Percentiles rank a stretch among this genome's conserved stretches.
These are phyloP conservation scores for Stenodema calcarata DNA, from an alignment of 2,888 invertebrate species.

Conservation along the genomic window DNA sequence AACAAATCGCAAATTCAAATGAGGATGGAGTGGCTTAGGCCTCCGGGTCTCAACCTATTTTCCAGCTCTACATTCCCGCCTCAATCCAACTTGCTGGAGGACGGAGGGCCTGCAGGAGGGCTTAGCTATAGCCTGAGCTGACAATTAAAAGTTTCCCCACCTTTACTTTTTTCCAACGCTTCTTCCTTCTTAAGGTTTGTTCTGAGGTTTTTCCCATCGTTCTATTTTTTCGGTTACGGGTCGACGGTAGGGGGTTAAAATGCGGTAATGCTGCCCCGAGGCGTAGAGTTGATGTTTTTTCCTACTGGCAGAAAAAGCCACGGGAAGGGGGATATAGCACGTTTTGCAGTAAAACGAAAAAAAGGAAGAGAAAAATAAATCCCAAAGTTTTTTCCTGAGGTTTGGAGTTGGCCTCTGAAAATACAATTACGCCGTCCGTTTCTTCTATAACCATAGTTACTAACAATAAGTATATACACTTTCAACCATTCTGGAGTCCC, in stretches of 20 bases:
- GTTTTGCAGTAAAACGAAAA: not conserved
- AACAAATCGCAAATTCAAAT: conserved; percentile 49
- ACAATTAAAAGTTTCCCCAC: conserved; percentile 36
- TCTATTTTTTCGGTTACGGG: not conserved
- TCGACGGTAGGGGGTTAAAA: not conserved
- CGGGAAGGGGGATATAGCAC: not conserved
- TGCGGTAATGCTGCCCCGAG: conserved; percentile 23
- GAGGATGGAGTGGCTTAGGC: conserved; percentile 43
- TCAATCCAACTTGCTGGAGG: not conserved
- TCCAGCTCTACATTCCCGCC: not conserved
- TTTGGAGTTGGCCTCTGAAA: not conserved
- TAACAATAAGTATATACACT: too few species aligned
- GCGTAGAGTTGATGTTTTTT: conserved; percentile 27
- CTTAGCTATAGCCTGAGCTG: conserved; percentile 20
- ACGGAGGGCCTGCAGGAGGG: not conserved
- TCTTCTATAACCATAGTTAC: too few species aligned
- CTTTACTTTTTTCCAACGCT: conserved; percentile 15
- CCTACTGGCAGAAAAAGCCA: not conserved
- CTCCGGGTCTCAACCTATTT: conserved; percentile 2
- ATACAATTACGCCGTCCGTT: not conserved
- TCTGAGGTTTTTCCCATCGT: not conserved
- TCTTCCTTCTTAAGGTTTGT: conserved; percentile 41
- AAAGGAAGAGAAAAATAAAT: not conserved
- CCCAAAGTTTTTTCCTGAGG: not conserved
- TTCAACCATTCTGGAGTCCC: too few species aligned